phyloP scores from a whole-genome alignment of 2,113 vertebrate species.

The Dasypus novemcinctus region DNA sequence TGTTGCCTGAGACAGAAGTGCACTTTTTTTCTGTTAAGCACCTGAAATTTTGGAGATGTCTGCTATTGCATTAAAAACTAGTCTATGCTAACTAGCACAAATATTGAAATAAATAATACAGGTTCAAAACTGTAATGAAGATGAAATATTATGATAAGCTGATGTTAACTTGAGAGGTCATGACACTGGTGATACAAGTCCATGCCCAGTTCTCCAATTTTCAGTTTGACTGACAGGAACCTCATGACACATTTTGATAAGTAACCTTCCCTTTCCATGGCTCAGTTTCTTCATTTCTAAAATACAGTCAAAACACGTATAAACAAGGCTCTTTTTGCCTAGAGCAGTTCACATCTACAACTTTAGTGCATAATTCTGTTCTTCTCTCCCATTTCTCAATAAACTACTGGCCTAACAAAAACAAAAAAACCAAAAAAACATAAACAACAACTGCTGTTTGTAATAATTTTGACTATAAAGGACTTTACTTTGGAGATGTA shows the following conservation, averaged over 20 bases:
- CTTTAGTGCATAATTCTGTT: too few species aligned
- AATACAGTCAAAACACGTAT: neutral
- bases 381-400: too few species aligned
- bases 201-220: neutral
- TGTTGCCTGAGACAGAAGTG: neutral
- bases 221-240: neutral
- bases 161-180: neutral
- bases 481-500: neutral
- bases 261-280: neutral
- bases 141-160: neutral
- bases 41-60: neutral
- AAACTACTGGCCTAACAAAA: too few species aligned
- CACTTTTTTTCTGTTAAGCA: neutral
- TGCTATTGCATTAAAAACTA: neutral
- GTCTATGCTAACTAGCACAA: neutral
- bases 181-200: neutral
- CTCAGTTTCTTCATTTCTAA: neutral
- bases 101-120: constrained; percentile 4
- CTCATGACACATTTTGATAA: neutral
- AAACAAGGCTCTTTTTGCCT: neutral
- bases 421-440: too few species aligned
- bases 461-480: neutral
- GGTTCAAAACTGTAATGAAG: neutral
- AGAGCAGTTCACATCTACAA: too few species aligned
- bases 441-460: neutral